Evolutionary conservation across 1,140 invertebrate species (phyloP).

Genomic region (Hermetia illucens): DNA sequence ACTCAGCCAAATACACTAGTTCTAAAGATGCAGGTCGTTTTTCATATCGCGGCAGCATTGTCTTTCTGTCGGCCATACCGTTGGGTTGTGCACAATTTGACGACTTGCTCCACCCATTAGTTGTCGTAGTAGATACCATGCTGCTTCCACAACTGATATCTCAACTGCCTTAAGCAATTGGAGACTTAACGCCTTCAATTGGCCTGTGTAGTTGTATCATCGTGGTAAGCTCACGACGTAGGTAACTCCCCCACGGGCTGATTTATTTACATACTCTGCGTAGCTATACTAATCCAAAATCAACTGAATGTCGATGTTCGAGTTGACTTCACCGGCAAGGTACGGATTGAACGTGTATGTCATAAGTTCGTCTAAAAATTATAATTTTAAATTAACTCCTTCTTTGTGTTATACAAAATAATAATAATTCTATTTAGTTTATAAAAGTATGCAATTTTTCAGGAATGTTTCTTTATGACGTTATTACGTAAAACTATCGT

Average conservation of each 20-base stretch:
- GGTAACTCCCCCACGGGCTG: constrained; percentile 22
- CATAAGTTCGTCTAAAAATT: constrained; percentile 19
- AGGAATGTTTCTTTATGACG: too few species aligned
- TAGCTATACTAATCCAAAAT: constrained; percentile 27
- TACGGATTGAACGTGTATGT: constrained; percentile 26
- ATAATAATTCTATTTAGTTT: too few species aligned
- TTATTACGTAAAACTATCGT: too few species aligned
- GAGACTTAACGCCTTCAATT: constrained; percentile 22
- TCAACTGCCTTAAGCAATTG: constrained; percentile 28
- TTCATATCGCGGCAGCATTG: constrained; percentile 20
- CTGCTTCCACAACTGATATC: constrained; percentile 30
- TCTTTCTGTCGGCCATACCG: constrained; percentile 24
- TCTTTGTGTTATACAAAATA: too few species aligned
- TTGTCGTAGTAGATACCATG: constrained; percentile 26
- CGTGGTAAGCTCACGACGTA: constrained; percentile 20
- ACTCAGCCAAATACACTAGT: constrained; percentile 23
- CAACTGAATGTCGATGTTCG: constrained; percentile 29
- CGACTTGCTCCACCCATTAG: constrained; percentile 13
- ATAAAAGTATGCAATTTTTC: too few species aligned
- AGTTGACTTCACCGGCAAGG: constrained; percentile 17
- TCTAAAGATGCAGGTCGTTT: constrained; percentile 19
- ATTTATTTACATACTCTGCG: constrained; percentile 25
- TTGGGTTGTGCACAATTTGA: constrained; percentile 25
- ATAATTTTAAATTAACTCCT: too few species aligned
- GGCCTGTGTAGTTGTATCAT: constrained; percentile 22